Conservation (phyloP, 2,113 vertebrate genomes). For the Hemiprocne comata region DNA sequence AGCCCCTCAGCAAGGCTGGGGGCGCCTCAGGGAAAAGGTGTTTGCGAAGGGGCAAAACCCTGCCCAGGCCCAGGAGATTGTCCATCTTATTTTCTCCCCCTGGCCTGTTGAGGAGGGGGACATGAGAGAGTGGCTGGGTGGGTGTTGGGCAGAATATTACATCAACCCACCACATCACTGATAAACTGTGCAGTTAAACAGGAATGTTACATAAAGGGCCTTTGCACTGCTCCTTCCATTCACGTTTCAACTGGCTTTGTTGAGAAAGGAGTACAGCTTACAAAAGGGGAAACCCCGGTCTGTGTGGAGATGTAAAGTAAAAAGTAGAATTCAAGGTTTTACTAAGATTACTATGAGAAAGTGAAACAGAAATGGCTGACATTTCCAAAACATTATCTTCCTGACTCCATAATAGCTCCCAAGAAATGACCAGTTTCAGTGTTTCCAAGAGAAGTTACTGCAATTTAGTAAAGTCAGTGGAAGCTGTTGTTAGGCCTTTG, state of each 20-base stretch:
- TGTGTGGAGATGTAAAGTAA: background rate
- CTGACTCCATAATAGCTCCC: background rate
- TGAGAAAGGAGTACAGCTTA: background rate
- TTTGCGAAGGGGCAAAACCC: too few relatives aligned
- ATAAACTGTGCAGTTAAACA: background rate
- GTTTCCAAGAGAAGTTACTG: background rate
- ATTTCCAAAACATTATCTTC: background rate
- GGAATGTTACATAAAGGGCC: too few relatives aligned
- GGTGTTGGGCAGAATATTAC: background rate
- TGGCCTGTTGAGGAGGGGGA: too few relatives aligned
- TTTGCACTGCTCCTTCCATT: background rate
- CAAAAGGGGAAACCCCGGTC: background rate
- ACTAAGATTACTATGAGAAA: background rate
- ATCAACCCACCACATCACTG: background rate
- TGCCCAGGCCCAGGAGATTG: rapidly evolving
- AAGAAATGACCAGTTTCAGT: background rate
- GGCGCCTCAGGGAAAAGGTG: rapidly evolving
- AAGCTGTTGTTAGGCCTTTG: background rate
- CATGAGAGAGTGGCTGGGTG: too few relatives aligned
- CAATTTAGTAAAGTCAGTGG: background rate
- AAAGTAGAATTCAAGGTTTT: background rate
- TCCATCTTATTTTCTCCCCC: background rate
- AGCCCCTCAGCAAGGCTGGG: background rate
- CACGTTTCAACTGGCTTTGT: background rate
- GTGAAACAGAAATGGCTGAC: background rate